phyloP scores from a whole-genome alignment of 2,888 invertebrate genomes.

The Acronicta psi region DNA sequence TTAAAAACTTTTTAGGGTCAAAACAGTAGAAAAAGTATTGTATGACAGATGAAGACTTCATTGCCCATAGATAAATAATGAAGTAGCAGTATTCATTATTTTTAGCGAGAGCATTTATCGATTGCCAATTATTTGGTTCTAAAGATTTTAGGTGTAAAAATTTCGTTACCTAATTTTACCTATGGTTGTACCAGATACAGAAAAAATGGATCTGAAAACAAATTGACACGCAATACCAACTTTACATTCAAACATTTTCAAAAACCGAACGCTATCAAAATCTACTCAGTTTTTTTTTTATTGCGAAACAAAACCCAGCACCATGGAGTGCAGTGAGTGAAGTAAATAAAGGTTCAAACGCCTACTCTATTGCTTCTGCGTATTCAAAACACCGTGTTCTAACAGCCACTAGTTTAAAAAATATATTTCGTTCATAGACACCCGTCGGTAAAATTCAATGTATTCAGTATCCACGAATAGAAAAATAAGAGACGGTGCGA shows the following conservation, averaged over 20 bases:
- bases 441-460: conserved; percentile 1
- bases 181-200: too few species aligned
- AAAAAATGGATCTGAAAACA: too few species aligned
- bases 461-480: conserved; percentile 13
- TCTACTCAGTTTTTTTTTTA: not conserved
- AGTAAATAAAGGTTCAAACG: conserved; percentile 2
- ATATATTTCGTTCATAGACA: conserved; percentile 1
- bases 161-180: too few species aligned
- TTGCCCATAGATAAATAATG: too few species aligned
- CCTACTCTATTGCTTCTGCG: conserved; percentile 10
- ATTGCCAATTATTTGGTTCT: too few species aligned
- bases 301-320: not conserved
- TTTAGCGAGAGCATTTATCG: too few species aligned
- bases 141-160: too few species aligned
- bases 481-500: conserved; percentile 13
- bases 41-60: too few species aligned
- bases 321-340: conserved; percentile 6
- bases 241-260: conserved; percentile 4
- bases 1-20: too few species aligned
- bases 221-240: not conserved
- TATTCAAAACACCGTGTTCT: conserved; percentile 16
- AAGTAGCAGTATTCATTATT: too few species aligned
- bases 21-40: too few species aligned
- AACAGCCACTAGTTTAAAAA: conserved; percentile 25
- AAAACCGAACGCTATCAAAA: conserved; percentile 11